Base-by-base conservation (phyloP, 2,888 invertebrate genomes). In the Coleophora flavipennella region DNA sequence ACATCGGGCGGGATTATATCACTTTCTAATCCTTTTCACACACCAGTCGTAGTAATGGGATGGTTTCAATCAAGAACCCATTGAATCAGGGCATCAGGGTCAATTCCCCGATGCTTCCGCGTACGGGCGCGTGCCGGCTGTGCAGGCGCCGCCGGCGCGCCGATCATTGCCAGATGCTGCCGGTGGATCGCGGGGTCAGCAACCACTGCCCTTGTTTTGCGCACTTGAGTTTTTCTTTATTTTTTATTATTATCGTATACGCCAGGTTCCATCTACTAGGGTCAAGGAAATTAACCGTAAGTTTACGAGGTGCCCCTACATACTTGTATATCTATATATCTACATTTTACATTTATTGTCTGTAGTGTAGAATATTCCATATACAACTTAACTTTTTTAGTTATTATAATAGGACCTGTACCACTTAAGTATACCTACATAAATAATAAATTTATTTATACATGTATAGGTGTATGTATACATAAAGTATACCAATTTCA, bases 141-240 rank as follows among this genome's bases (percentile, higher is more conserved):
- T 66, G 67, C 62, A 58, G 55, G 63, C 67, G 71, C 62, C 70
- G 74, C n/a, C 67, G 63, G 61, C 57, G 55, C 66, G 62, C 67
- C 68, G 81, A 80, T 80, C 75, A 80, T 79, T 77, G 78, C 81
- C 83, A 83, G 80, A 81, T 81, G 80, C 69, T 67, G 68, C 56
- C 68, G 66, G 77, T 78, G 76, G 79, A 79, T 71, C 67, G 70
- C 78, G 80, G 80, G 81, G 81, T 81, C 81, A 81, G 81, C 76
- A 83, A 78, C 80, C 80, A 80, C 62, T 79, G 80, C 74, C 77
- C 79, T 78, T 80, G 79, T 81, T 80, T 80, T 72, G 75, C 74
- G 72, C 71, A 77, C 72, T 20, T 20, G 66, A 65, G 74, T 74
- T 71, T 69, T 71, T 69, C 73, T 71, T 66, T 62, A 64, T 53